These are phyloP conservation scores for Galbula dea DNA, from an alignment of 2,113 vertebrate species.

Conservation along the genomic window DNA sequence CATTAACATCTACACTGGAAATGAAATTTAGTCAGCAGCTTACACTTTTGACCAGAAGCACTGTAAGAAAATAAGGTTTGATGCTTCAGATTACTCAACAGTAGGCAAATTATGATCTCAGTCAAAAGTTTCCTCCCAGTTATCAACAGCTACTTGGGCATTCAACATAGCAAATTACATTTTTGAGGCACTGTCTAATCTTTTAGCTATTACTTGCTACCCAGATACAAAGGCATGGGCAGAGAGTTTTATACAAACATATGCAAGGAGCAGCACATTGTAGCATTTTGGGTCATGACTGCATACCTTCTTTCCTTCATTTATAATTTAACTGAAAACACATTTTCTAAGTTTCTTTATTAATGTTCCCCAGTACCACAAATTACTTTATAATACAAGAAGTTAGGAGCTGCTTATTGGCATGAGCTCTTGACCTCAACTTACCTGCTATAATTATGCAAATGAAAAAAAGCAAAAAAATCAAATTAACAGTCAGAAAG, in stretches of 20 bases:
- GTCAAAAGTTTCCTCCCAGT: background rate
- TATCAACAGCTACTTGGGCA: background rate
- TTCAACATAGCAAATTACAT: background rate
- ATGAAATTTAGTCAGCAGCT: background rate
- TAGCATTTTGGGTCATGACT: background rate
- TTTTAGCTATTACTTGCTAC: background rate
- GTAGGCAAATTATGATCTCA: background rate
- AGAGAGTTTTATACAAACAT: background rate
- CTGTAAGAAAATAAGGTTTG: background rate
- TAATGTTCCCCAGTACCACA: background rate
- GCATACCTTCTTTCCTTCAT: background rate
- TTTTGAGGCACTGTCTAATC: background rate
- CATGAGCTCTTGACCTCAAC: background rate
- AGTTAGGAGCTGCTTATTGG: background rate
- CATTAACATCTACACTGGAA: background rate
- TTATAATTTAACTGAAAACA: background rate
- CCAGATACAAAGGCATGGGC: background rate
- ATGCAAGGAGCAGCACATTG: background rate
- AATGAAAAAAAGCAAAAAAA: slow-evolving; percentile 54
- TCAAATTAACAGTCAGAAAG: slow-evolving; percentile 26
- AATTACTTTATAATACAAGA: background rate
- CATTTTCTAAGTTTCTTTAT: background rate
- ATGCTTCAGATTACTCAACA: background rate
- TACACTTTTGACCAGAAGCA: background rate
- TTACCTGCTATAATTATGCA: slow-evolving; percentile 19